Conservation (phyloP, 2,113 vertebrate genomes). For the Rhombomys opimus region DNA sequence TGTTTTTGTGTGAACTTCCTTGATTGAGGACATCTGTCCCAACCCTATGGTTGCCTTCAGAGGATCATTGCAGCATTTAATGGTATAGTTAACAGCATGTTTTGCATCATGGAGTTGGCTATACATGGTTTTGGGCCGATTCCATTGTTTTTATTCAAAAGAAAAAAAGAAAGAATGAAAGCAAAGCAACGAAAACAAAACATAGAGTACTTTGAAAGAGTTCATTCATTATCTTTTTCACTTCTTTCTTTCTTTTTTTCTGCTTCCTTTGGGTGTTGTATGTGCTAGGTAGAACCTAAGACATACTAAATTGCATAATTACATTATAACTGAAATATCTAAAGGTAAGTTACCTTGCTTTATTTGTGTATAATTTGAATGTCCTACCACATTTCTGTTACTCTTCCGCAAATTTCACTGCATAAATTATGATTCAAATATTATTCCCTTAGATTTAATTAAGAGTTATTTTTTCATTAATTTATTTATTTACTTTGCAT, state of each 20-base stretch:
- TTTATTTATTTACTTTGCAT: no score
- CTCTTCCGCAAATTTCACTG: not conserved
- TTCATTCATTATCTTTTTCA: not conserved
- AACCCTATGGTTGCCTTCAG: constrained; percentile 61
- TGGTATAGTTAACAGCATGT: constrained; percentile 58
- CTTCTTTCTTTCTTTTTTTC: not conserved
- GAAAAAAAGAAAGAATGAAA: not conserved
- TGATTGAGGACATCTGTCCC: constrained; percentile 73
- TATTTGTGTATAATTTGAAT: not conserved
- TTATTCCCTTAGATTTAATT: not conserved
- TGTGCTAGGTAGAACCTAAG: not conserved
- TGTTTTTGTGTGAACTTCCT: constrained; percentile 69
- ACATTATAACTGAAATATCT: not conserved
- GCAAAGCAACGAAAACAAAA: not conserved
- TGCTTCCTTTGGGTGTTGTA: fast-evolving
- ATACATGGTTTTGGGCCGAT: constrained; percentile 49
- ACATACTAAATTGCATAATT: not conserved
- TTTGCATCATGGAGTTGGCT: constrained; percentile 59
- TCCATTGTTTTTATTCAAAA: constrained; percentile 36
- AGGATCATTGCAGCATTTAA: constrained; percentile 69
- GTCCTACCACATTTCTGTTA: not conserved
- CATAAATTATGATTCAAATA: constrained; percentile 16
- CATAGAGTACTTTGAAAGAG: not conserved
- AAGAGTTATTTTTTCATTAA: not conserved
- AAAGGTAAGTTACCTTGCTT: not conserved